Evolutionary conservation across 2,888 invertebrate species (phyloP).

Genomic region (Chloroclystis v-ata): DNA sequence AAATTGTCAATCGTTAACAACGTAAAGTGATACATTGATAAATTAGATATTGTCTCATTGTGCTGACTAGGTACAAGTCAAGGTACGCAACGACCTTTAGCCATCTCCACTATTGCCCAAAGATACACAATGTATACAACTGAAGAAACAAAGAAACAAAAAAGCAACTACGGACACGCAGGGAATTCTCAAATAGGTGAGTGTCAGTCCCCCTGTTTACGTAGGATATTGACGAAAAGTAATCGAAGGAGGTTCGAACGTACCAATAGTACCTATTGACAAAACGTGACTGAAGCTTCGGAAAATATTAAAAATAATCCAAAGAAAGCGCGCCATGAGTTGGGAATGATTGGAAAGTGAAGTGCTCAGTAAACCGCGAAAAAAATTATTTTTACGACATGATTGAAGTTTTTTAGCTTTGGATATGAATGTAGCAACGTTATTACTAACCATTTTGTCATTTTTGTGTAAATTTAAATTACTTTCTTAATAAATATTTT

Average conservation of each 20-base stretch:
- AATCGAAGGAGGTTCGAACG: conserved; percentile 57
- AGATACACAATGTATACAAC: background rate
- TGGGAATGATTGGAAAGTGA: conserved; percentile 39
- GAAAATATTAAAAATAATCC: conserved; percentile 31
- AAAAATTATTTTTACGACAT: conserved; percentile 21
- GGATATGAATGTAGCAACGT: too few relatives aligned
- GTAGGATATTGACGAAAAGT: conserved; percentile 61
- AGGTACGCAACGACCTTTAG: background rate
- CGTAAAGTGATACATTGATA: too few relatives aligned
- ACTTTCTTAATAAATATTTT: too few relatives aligned
- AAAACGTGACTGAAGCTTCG: conserved; percentile 60
- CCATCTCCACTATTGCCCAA: too few relatives aligned
- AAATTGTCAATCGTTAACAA: too few relatives aligned
- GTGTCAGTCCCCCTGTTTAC: conserved; percentile 56
- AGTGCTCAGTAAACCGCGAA: conserved; percentile 28
- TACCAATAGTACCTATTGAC: conserved; percentile 69
- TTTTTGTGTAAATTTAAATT: too few relatives aligned
- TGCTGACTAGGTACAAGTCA: background rate
- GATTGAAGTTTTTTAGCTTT: too few relatives aligned
- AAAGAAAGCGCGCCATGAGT: conserved; percentile 42
- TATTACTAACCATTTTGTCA: too few relatives aligned
- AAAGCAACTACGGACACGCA: conserved; percentile 34
- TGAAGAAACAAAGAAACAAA: conserved; percentile 28
- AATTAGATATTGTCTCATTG: too few relatives aligned
- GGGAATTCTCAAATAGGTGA: conserved; percentile 36